Conservation (phyloP, 2,113 vertebrate genomes). For the Uria aalge region DNA sequence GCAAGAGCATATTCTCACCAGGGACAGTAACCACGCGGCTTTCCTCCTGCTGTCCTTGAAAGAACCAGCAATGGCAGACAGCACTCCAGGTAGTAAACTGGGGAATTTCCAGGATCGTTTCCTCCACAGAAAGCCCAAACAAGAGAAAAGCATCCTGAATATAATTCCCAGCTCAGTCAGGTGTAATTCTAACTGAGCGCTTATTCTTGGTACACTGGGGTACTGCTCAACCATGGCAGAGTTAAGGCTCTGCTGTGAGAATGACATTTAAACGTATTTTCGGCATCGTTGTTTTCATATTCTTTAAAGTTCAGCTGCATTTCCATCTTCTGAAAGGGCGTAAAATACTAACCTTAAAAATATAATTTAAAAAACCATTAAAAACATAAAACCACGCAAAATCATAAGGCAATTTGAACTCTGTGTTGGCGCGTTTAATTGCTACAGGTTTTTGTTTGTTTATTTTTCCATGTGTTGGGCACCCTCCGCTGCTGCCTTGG, state of each 20-base stretch:
- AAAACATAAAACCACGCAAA: neutral
- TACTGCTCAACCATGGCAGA: neutral
- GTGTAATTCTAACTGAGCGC: neutral
- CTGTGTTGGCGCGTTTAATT: neutral
- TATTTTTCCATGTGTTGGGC: neutral
- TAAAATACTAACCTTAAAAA: neutral
- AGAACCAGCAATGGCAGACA: neutral
- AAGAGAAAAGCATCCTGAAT: neutral
- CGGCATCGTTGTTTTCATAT: neutral
- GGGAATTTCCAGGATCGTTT: neutral
- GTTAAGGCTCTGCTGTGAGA: neutral
- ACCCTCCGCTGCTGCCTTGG: neutral
- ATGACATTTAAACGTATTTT: constrained; percentile 17
- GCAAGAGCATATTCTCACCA: neutral
- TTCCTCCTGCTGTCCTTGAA: neutral
- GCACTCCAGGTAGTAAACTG: neutral
- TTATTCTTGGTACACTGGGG: neutral
- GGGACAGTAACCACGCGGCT: neutral
- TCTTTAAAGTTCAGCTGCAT: constrained; percentile 10
- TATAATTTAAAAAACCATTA: neutral
- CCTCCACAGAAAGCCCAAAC: neutral
- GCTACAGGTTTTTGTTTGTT: constrained; percentile 3
- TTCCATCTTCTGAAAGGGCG: neutral
- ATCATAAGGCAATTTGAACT: neutral
- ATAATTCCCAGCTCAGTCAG: neutral